Base-by-base conservation (phyloP, 1,140 invertebrate genomes). In the Coelopa frigida region DNA sequence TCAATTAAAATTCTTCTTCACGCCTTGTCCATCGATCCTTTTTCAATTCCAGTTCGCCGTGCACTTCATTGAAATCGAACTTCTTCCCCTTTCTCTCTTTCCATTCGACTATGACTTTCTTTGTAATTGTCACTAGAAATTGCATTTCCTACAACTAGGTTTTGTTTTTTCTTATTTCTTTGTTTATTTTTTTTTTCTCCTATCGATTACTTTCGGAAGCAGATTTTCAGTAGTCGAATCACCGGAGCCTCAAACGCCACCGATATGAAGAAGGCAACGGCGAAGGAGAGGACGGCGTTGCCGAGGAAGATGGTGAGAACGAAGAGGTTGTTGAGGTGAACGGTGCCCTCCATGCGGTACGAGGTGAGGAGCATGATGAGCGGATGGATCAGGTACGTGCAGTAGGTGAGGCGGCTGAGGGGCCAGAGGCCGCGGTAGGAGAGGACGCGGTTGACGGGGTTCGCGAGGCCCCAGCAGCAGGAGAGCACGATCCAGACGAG, bases 371-470 rank as follows among this genome's bases (percentile, higher is more conserved):
- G 80, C 84, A 89, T 87, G 47, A 90, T 78, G 47, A 88, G 79
- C 7, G 88, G 87, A 72, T 95, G 91, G 11, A 94, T 78, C 20
- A 95, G 76, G 68, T 94, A 96, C 7, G 89, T 85, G 63, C 87
- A 87, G 70, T 93, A 95, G 2, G 90, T 92, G 26, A 95, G 77
- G 40, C 90, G 76, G 52, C 86, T 88, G n/a, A 94, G 72, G 0
- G 91, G 90, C 52, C 90, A 78, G 31, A 90, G 76, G 1, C 84
- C 78, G 29, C 79, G 77, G 67, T 87, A 87, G 1, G 87, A 90
- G 15, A 95, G 73, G 17, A 91, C 70, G 1, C 75, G 79, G 68
- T 87, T 81, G 11, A 87, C 70, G 20, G 82, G 75, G 33, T 82
- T 82, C 33, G 85, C 85, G 53, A 85, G 78, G 3, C 84, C 85